These are phyloP conservation scores for Limnephilus rhombicus DNA, from an alignment of 2,888 invertebrate genomes.

Conservation along the genomic window DNA sequence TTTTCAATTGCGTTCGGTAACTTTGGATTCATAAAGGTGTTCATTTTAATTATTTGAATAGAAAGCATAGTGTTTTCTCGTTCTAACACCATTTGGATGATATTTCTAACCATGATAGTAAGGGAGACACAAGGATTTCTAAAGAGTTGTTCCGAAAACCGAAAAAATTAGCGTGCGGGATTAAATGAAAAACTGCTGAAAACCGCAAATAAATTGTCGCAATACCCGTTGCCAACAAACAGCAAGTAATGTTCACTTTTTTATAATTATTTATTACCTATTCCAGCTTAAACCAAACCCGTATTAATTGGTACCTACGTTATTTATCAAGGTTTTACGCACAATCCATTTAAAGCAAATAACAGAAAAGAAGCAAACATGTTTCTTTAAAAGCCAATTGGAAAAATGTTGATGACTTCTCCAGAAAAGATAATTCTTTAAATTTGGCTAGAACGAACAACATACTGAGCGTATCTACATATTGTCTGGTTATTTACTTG, in stretches of 20 bases:
- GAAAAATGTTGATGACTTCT: neutral
- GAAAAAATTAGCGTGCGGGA: too few relatives aligned
- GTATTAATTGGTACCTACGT: neutral
- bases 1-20: too few relatives aligned
- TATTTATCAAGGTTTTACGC: neutral
- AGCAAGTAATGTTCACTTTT: neutral
- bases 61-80: too few relatives aligned
- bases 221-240: neutral
- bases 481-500: neutral
- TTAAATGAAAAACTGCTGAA: neutral
- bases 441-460: neutral
- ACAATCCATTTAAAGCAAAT: neutral
- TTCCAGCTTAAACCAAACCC: neutral
- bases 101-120: too few relatives aligned
- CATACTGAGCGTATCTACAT: neutral
- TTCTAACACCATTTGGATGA: too few relatives aligned
- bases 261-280: too few relatives aligned
- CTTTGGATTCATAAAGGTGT: too few relatives aligned
- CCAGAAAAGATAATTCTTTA: neutral
- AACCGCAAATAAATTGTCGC: too few relatives aligned
- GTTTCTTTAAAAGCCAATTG: neutral
- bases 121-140: too few relatives aligned
- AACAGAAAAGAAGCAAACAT: neutral
- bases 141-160: too few relatives aligned
- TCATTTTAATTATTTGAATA: too few relatives aligned